Conservation (phyloP, 2,888 invertebrate genomes). For the Gymnosoma rotundatum region DNA sequence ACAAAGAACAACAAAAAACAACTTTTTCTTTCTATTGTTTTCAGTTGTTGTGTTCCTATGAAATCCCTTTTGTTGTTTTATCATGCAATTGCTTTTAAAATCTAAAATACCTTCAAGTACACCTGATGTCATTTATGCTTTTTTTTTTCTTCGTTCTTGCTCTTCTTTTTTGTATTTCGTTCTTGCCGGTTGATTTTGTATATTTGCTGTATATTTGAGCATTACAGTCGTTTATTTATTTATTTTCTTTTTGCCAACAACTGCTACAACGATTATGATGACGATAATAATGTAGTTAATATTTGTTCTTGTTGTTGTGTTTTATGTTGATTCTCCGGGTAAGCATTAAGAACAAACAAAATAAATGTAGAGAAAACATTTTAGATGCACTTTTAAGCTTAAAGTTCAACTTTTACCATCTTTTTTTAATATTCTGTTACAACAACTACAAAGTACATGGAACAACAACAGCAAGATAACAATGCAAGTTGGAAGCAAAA, state of each 20-base stretch:
- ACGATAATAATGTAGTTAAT: conserved; percentile 37
- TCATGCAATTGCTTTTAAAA: conserved; percentile 55
- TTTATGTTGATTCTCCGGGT: conserved; percentile 23
- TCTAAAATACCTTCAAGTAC: conserved; percentile 61
- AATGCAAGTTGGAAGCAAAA: background rate
- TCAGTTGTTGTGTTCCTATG: background rate
- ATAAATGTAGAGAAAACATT: conserved; percentile 10
- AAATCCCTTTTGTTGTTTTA: conserved; percentile 62
- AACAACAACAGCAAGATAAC: conserved; percentile 1
- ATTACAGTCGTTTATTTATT: conserved; percentile 13
- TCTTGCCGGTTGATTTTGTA: conserved; percentile 56
- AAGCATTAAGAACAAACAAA: conserved; percentile 37
- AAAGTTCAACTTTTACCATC: conserved; percentile 55
- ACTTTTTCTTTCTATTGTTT: background rate
- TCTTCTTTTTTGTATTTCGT: background rate
- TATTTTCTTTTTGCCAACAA: conserved; percentile 6
- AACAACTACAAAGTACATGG: conserved; percentile 21
- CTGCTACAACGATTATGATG: conserved; percentile 46
- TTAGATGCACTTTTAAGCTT: conserved; percentile 64
- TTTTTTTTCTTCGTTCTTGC: background rate
- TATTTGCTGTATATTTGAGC: conserved; percentile 46
- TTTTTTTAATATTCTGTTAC: conserved; percentile 9
- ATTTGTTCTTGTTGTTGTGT: background rate
- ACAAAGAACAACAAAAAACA: background rate
- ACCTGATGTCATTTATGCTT: conserved; percentile 65